A percentile compares a stretch with the other conserved stretches of the same genome.
These are phyloP conservation scores for Carettochelys insculpta DNA, from an alignment of 2,113 vertebrate species.

Conservation along the genomic window DNA sequence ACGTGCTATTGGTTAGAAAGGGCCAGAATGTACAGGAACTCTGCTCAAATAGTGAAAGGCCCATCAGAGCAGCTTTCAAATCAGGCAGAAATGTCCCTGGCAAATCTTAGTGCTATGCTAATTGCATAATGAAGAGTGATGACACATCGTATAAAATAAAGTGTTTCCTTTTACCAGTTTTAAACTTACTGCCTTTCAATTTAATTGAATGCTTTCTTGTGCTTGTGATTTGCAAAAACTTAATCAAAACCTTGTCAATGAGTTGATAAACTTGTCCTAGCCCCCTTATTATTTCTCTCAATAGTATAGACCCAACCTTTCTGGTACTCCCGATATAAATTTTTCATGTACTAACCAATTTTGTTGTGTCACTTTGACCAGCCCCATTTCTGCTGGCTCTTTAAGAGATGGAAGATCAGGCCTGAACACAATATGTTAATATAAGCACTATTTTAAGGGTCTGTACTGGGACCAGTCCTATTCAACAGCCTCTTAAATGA, in stretches of 20 bases:
- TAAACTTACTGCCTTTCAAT: background rate
- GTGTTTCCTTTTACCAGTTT: background rate
- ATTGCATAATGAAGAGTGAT: background rate
- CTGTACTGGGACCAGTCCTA: too few relatives aligned
- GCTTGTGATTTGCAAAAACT: background rate
- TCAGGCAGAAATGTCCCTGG: rapidly evolving
- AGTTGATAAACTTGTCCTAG: background rate
- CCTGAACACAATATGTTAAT: too few relatives aligned
- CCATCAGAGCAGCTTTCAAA: background rate
- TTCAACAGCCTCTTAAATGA: too few relatives aligned
- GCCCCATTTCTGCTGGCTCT: background rate
- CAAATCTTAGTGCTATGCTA: background rate
- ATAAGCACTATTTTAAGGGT: background rate
- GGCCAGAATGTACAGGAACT: background rate
- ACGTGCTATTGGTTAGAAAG: background rate
- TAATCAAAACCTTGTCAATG: background rate
- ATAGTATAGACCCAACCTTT: background rate
- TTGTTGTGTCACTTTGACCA: background rate
- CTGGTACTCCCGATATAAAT: background rate
- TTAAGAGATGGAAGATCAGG: background rate
- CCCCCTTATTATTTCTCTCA: background rate
- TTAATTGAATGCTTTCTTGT: background rate
- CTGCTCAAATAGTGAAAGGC: background rate
- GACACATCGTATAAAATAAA: background rate
- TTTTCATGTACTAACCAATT: background rate